Conservation (phyloP, 2,888 invertebrate genomes). For the Hydraecia micacea region DNA sequence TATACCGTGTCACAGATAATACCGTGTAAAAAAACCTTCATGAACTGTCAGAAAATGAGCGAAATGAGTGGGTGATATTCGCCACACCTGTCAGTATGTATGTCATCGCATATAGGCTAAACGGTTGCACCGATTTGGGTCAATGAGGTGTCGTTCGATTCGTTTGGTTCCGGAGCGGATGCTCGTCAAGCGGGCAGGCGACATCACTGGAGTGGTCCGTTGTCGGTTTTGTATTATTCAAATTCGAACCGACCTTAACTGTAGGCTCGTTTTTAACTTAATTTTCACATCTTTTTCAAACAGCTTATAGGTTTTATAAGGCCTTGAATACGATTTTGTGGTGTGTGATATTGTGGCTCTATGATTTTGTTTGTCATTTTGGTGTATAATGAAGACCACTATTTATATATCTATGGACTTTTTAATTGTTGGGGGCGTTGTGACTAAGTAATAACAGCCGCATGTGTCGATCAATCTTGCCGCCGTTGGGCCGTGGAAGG, state of each 20-base stretch:
- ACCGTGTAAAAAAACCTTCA: too few relatives aligned
- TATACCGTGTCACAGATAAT: too few relatives aligned
- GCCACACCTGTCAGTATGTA: constrained; percentile 19
- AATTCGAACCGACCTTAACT: background rate
- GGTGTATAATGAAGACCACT: background rate
- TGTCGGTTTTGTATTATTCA: constrained; percentile 1
- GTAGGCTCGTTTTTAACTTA: background rate
- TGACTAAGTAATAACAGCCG: background rate
- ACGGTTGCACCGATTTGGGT: constrained; percentile 48
- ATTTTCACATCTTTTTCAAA: background rate
- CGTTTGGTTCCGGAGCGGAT: constrained; percentile 28
- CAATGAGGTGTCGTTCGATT: constrained; percentile 44
- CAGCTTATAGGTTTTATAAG: background rate
- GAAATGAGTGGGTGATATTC: background rate
- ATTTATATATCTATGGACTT: background rate
- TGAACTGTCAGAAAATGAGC: background rate
- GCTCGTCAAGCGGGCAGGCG: background rate
- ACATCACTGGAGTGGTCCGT: background rate
- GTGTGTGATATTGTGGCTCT: background rate
- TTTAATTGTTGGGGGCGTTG: too few relatives aligned
- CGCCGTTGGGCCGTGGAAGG: background rate
- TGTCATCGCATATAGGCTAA: constrained; percentile 21
- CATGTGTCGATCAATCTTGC: background rate
- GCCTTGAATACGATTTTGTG: background rate
- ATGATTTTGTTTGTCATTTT: background rate